Evolutionary conservation across 2,113 vertebrate species (phyloP), one percentile per base, ranked within the genome.

Genomic region (Sinocyclocheilus rhinocerous): DNA sequence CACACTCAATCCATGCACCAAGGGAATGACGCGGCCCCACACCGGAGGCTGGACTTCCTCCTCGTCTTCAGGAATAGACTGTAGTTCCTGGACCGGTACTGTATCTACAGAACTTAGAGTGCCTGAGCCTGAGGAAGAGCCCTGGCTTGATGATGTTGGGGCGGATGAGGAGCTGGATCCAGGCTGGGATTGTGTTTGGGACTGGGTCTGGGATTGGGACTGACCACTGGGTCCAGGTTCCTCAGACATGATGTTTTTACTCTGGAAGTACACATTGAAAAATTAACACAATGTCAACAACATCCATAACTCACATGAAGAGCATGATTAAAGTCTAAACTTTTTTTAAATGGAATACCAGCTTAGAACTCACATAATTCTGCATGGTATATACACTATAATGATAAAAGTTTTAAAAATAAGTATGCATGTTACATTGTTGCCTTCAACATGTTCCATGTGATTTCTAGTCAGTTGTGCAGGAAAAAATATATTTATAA

Each of bases 61-160:
- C 36, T 91, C 90, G 52, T 96, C 98, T 91, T 99, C 98, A 0
- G 97, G 96, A 87, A 99, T 97, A 0, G 96, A 95, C 0, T 95
- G 92, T 3, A 99, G 95, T 72, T 97, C 97, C 26, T 95, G 94
- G 7, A 97, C 95, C 0, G 97, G 97, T 45, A 98, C 91, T 0
- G 98, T 99, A 88, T 99, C 98, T 90, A 97, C 88, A 15, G 97
- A 98, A 91, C 97, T 99, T 85, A 97, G 73, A 0, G 98, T 99
- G 13, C 96, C 97, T 0, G 97, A 99, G 48, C 96, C 96, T 0
- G 96, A 97, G 75, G 96, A 96, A 0, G 96, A 96, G 0, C 97
- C 96, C 84, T 97, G 98, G 12, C 95, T 95, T 7, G 93, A 94
- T 0, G 96, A 94, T 0, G 93, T 90, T 0, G 95, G 95, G 10